Evolutionary conservation across 2,797 vertebrate genomes (phyloP).

Genomic region (Tragelaphus oryx): DNA sequence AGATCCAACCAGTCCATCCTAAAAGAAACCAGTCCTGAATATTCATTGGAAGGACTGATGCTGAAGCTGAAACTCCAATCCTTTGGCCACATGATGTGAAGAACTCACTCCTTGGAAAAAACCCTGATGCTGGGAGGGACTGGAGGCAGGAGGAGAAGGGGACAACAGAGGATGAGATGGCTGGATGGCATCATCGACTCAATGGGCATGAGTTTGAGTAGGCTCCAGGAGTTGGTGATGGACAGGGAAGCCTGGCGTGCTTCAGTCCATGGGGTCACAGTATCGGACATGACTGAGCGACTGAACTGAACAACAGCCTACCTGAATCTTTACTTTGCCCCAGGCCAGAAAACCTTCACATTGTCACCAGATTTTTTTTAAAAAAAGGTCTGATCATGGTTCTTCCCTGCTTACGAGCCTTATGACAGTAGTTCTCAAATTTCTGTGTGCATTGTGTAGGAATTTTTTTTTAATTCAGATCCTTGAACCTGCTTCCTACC

Average conservation of each 20-base stretch:
- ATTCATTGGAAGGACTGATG: not conserved
- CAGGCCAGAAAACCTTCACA: not conserved
- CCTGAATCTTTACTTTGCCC: not conserved
- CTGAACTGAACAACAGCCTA: not conserved
- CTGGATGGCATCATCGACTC: not conserved
- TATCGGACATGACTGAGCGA: not conserved
- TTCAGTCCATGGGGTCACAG: not conserved
- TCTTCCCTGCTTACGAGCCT: conserved; percentile 17
- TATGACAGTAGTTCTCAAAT: not conserved
- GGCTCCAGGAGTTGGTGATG: not conserved
- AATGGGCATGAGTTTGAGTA: not conserved
- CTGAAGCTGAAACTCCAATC: not conserved
- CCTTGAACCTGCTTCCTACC: not conserved
- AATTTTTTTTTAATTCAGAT: not conserved
- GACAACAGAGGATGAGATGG: not conserved
- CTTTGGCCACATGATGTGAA: not conserved
- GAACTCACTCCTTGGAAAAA: not conserved
- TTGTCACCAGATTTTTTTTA: not conserved
- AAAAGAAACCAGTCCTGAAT: not conserved
- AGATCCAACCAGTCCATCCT: not conserved
- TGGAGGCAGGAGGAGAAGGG: not conserved
- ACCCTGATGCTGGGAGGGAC: not conserved
- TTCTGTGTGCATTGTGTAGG: not conserved
- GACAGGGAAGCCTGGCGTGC: not conserved
- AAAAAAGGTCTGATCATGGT: not conserved